Conservation (phyloP, 2,797 vertebrate genomes). For the Schizopygopsis malacanthus region DNA sequence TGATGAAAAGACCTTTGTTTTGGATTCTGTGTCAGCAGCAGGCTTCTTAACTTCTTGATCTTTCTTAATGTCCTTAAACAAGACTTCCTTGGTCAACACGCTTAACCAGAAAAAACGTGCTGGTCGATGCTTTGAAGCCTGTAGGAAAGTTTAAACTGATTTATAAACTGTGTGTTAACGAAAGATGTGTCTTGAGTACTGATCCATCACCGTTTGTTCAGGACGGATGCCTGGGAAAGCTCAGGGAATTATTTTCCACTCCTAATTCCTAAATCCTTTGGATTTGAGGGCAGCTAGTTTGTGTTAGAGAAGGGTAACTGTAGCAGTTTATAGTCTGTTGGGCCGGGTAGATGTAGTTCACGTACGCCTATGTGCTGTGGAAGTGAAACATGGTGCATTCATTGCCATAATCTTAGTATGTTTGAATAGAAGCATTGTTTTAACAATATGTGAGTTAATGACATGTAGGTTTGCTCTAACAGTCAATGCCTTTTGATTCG, state of each 20-base stretch:
- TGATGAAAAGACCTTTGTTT: conserved; percentile 7
- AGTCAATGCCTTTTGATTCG: conserved; percentile 12
- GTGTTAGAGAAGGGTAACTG: background rate
- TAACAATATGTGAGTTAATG: background rate
- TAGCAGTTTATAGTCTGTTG: background rate
- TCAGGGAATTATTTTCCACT: background rate
- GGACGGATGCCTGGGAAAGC: conserved; percentile 12
- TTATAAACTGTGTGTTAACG: background rate
- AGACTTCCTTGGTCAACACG: background rate
- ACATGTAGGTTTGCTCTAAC: background rate
- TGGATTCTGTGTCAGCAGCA: background rate
- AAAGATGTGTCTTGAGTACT: background rate
- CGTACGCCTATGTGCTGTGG: background rate
- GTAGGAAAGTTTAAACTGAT: background rate
- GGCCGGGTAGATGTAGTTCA: background rate
- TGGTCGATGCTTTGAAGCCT: background rate
- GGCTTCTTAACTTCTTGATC: conserved; percentile 9
- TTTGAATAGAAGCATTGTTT: background rate
- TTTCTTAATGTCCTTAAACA: background rate
- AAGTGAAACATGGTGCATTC: background rate
- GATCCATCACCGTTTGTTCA: conserved; percentile 30
- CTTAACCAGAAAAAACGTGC: background rate
- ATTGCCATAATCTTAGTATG: too few species aligned
- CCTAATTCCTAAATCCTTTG: background rate
- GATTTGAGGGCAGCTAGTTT: background rate